These are phyloP conservation scores for Agrilus mali DNA, from an alignment of 2,888 invertebrate genomes.

Conservation along the genomic window DNA sequence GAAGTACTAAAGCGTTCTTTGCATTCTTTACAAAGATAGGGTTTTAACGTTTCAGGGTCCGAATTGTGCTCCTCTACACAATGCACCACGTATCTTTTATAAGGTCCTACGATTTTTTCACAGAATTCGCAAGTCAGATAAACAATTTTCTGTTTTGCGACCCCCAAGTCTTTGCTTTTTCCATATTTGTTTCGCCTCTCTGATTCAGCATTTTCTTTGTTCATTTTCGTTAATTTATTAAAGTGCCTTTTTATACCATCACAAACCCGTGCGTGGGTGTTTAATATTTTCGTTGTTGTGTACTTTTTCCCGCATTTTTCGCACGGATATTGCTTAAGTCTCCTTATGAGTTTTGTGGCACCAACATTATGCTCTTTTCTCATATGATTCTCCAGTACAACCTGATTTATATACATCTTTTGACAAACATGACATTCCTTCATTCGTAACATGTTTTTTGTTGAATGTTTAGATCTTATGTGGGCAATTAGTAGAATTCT, in stretches of 20 bases:
- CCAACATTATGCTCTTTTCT: constrained; percentile 4
- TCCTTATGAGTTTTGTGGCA: constrained; percentile 1
- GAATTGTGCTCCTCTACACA: constrained; percentile 17
- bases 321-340: constrained; percentile 5
- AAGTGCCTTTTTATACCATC: constrained; percentile 8
- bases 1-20: constrained; percentile 19
- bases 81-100: constrained; percentile 20
- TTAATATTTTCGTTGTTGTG: constrained; percentile 15
- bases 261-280: constrained; percentile 16
- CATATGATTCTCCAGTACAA: constrained; percentile 4
- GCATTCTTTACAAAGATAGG: constrained; percentile 22
- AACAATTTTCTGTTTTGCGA: too few relatives aligned
- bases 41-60: constrained; percentile 19
- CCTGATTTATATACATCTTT: not conserved
- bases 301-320: constrained; percentile 14
- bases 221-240: constrained; percentile 1
- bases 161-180: not conserved
- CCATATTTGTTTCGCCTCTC: not conserved
- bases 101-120: constrained; percentile 13
- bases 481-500: constrained; percentile 14
- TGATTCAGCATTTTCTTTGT: not conserved
- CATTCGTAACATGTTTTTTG: too few relatives aligned
- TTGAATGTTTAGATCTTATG: constrained; percentile 12
- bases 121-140: constrained; percentile 20
- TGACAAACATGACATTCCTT: too few relatives aligned